Evolutionary conservation across 2,888 invertebrate species (phyloP).

Genomic region (Rhabditophanes sp.): DNA sequence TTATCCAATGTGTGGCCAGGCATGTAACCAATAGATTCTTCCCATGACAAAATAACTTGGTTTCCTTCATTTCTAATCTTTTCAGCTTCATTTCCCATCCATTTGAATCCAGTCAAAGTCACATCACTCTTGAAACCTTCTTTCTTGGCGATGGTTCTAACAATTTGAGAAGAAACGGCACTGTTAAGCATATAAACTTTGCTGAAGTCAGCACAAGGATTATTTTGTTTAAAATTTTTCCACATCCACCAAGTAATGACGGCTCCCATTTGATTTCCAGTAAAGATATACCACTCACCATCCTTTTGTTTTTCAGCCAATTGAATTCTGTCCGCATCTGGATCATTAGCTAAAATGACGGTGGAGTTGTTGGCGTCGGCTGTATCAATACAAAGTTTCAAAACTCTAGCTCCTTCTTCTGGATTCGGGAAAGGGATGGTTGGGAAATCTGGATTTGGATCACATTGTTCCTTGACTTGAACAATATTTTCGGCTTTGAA

Average conservation of each 20-base stretch:
- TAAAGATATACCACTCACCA: constrained; percentile 70
- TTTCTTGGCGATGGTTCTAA: constrained; percentile 61
- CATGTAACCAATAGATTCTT: constrained; percentile 92
- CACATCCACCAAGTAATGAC: constrained; percentile 84
- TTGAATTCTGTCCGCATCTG: constrained; percentile 88
- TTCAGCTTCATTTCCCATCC: constrained; percentile 81
- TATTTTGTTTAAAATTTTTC: constrained; percentile 50
- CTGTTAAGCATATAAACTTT: constrained; percentile 73
- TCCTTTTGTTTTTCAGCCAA: constrained; percentile 64
- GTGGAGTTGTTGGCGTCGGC: constrained; percentile 58
- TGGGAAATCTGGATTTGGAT: constrained; percentile 86
- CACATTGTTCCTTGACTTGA: constrained; percentile 52
- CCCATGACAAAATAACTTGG: constrained; percentile 67
- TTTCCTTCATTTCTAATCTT: constrained; percentile 60
- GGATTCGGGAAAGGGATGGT: constrained; percentile 96
- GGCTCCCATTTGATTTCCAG: constrained; percentile 84
- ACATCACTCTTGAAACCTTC: constrained; percentile 56
- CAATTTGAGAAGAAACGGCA: constrained; percentile 87
- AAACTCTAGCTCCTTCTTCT: constrained; percentile 60
- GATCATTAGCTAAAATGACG: constrained; percentile 85
- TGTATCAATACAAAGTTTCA: constrained; percentile 59
- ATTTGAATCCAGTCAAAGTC: constrained; percentile 95
- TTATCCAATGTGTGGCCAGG: constrained; percentile 58
- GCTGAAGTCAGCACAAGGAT: constrained; percentile 40
- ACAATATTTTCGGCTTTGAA: constrained; percentile 49